Evolutionary conservation across 1,140 invertebrate species (phyloP), one percentile per base, ranked within the genome.

Genomic region (Sinonovacula constricta): DNA sequence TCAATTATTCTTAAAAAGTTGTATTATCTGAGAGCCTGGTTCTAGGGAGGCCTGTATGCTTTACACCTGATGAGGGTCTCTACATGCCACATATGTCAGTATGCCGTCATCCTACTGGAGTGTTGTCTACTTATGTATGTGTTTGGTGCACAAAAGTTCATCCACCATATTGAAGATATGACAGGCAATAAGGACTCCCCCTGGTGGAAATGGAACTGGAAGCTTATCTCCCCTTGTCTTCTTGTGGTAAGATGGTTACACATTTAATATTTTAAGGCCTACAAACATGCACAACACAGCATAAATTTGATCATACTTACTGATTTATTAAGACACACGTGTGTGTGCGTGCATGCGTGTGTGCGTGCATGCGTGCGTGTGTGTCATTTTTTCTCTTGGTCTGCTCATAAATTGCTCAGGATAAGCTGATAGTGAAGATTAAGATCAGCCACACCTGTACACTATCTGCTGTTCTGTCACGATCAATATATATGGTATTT

Each of bases 121-220:
- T 85, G 83, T 62, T 28, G 87, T 26, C 59, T 82, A 0, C 56
- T 87, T 10, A 86, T 83, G 70, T 89, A 87, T 83, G 54, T 87
- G 53, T 89, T 88, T 78, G 87, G 88, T 3, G 86, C 84, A 3
- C 81, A 82, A 26, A 83, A 87, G 24, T 89, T 92, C 69, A 70
- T 89, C 15, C 83, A 88, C 49, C 86, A 91, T 54, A 81, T 90
- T 26, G 79, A 83, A 1, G 86, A 88, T 53, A 90, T 90, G 88
- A 89, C 85, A 14, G 87, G 88, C 15, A 83, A 75, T 18, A 80
- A 79, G 10, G 86, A 88, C 60, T 84, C 81, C 45, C 82, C 86
- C 3, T 83, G 84, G 67, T 88, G 87, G 88, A 88, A 83, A 67
- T 81, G 82, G 56, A 84, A 85, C 33, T 90, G 88, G 88, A 84